Evolutionary conservation across 2,797 vertebrate genomes (phyloP).

Genomic region (Uromys caudimaculatus): DNA sequence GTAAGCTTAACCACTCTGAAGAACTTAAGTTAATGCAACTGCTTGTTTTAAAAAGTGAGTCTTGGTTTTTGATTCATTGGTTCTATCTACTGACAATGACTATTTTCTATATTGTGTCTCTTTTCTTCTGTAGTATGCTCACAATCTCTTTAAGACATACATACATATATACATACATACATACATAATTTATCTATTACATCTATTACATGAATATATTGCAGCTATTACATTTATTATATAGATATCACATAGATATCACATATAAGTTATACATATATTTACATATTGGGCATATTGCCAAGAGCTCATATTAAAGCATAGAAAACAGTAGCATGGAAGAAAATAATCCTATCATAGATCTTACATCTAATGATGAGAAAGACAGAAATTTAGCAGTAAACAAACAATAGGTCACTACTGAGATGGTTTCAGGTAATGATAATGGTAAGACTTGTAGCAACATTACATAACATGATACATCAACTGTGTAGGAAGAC

Average conservation of each 20-base stretch:
- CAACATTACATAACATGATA: neutral
- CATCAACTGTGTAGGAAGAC: neutral
- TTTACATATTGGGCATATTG: neutral
- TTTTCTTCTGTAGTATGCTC: neutral
- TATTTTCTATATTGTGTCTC: neutral
- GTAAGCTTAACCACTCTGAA: slow-evolving; percentile 60
- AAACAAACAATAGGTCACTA: neutral
- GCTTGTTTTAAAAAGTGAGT: slow-evolving; percentile 61
- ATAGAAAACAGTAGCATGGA: neutral
- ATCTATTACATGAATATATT: neutral
- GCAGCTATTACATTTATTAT: neutral
- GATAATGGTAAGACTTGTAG: neutral
- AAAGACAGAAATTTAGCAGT: neutral
- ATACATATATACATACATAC: neutral
- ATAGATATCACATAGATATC: neutral
- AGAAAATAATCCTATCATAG: neutral
- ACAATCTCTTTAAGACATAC: neutral
- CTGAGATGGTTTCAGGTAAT: neutral
- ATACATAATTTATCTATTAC: neutral
- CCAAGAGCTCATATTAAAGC: neutral
- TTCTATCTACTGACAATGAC: neutral
- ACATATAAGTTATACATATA: neutral
- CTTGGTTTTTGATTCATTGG: slow-evolving; percentile 40
- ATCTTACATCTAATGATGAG: neutral
- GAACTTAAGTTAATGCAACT: slow-evolving; percentile 51